phyloP scores from a whole-genome alignment of 2,797 vertebrate genomes.

The Rhyacichthys aspro region DNA sequence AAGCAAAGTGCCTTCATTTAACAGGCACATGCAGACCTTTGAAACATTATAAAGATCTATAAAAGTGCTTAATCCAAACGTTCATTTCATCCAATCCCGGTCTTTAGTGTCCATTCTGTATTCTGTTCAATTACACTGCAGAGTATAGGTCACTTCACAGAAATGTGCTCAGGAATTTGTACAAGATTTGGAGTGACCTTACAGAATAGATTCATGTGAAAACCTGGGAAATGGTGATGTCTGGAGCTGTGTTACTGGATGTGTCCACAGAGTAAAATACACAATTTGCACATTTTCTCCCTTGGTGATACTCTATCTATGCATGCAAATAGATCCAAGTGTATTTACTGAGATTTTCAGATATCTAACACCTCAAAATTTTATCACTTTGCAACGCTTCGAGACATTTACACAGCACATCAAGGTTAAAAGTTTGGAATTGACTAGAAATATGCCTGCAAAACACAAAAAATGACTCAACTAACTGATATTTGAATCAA shows the following conservation, averaged over 20 bases:
- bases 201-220: too few relatives aligned
- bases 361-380: slow-evolving; percentile 4
- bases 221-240: too few relatives aligned
- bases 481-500: too few relatives aligned
- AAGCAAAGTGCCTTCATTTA: not conserved
- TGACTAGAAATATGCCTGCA: slow-evolving; percentile 1
- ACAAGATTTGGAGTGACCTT: too few relatives aligned
- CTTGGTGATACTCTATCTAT: slow-evolving; percentile 19
- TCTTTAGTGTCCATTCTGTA: slow-evolving; percentile 25
- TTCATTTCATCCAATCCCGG: slow-evolving; percentile 23
- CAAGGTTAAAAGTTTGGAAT: not conserved
- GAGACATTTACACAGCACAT: too few relatives aligned
- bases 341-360: slow-evolving; percentile 22
- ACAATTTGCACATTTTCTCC: slow-evolving; percentile 44
- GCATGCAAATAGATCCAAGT: slow-evolving; percentile 43
- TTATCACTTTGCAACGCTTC: not conserved
- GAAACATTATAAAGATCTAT: too few relatives aligned
- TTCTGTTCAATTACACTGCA: slow-evolving; percentile 53
- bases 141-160: slow-evolving; percentile 37
- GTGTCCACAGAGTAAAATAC: too few relatives aligned
- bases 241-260: not conserved
- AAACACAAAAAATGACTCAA: too few relatives aligned
- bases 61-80: slow-evolving; percentile 21
- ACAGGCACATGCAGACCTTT: not conserved
- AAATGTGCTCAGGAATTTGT: slow-evolving; percentile 18